phyloP scores from a whole-genome alignment of 2,888 invertebrate species.

The Gonocerus acuteangulatus region DNA sequence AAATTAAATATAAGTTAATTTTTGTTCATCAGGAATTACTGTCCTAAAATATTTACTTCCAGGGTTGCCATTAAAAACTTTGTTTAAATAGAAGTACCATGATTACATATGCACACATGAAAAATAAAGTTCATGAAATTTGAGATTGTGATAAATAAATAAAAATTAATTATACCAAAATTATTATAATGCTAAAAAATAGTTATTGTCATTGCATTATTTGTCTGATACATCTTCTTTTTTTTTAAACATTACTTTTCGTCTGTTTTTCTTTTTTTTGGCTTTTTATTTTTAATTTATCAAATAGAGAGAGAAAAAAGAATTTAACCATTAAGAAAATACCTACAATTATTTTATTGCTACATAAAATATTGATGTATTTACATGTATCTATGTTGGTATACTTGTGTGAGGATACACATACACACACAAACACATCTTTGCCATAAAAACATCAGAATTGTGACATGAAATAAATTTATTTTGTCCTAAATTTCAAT shows the following conservation, averaged over 20 bases:
- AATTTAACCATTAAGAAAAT: conserved; percentile 14
- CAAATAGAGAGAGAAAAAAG: conserved; percentile 7
- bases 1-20: too few species aligned
- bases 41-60: too few species aligned
- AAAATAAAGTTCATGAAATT: neutral
- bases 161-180: neutral
- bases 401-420: neutral
- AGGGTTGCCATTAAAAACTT: too few species aligned
- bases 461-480: too few species aligned
- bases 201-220: conserved; percentile 25
- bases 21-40: too few species aligned
- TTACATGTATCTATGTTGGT: conserved; percentile 1
- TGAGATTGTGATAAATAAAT: neutral
- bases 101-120: conserved; percentile 16
- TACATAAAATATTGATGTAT: conserved; percentile 20
- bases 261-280: conserved; percentile 8
- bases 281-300: conserved; percentile 1
- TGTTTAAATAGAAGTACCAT: too few species aligned
- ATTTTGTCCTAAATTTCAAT: too few species aligned
- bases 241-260: conserved; percentile 3
- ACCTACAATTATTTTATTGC: conserved; percentile 13
- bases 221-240: conserved; percentile 8
- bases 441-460: too few species aligned
- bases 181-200: conserved; percentile 6
- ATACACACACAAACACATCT: conserved; percentile 2